These are phyloP conservation scores for Aix galericulata DNA, from an alignment of 2,113 vertebrate genomes.

Conservation along the genomic window DNA sequence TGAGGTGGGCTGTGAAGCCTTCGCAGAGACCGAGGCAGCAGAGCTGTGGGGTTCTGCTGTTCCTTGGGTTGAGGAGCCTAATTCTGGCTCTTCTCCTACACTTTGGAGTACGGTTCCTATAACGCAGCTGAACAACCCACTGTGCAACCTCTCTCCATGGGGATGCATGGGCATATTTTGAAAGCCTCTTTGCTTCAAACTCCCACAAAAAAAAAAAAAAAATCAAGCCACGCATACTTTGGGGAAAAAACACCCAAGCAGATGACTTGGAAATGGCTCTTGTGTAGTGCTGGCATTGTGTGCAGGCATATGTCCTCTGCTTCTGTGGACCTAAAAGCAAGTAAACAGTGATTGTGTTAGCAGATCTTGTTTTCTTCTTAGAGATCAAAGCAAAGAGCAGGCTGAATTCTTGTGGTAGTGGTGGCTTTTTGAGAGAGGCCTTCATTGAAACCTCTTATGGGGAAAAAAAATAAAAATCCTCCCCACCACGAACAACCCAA, in stretches of 20 bases:
- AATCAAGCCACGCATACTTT: not conserved
- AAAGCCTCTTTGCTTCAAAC: conserved; percentile 22
- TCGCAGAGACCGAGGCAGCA: not conserved
- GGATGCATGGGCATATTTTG: not conserved
- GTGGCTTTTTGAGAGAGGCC: not conserved
- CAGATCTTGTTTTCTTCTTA: not conserved
- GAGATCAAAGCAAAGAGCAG: conserved; percentile 25
- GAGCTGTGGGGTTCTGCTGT: not conserved
- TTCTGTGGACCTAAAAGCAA: conserved; percentile 26
- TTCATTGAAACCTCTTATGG: not conserved
- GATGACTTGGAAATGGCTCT: conserved; percentile 42
- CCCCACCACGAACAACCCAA: not conserved
- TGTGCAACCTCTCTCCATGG: conserved; percentile 3
- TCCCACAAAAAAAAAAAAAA: not conserved
- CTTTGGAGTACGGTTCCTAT: not conserved
- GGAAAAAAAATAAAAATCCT: not conserved
- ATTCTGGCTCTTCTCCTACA: conserved; percentile 35
- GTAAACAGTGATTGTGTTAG: not conserved
- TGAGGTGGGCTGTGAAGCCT: not conserved
- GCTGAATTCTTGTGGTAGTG: not conserved
- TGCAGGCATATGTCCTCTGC: not conserved
- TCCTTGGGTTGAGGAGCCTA: not conserved
- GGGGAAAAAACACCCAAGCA: not conserved
- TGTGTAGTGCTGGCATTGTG: not conserved
- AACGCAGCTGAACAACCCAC: not conserved